Evolutionary conservation across 2,113 vertebrate species (phyloP).

Genomic region (Myodes glareolus): DNA sequence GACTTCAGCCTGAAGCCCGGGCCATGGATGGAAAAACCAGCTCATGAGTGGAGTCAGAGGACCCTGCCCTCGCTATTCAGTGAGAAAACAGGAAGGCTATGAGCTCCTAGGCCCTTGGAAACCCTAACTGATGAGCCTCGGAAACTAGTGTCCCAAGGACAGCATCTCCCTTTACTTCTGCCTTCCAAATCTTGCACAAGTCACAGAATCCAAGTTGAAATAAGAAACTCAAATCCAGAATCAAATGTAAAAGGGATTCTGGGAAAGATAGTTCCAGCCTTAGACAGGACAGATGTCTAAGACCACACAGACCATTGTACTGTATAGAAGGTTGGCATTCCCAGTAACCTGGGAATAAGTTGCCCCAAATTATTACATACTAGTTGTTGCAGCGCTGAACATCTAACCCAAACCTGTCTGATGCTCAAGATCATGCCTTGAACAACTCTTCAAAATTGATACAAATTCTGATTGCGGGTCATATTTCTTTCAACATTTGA

Average conservation of each 20-base stretch:
- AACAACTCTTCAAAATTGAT: conserved; percentile 57
- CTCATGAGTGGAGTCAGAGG: neutral
- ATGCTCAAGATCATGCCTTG: neutral
- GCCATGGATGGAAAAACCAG: neutral
- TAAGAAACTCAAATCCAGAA: neutral
- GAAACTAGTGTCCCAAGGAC: neutral
- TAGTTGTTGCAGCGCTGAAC: neutral
- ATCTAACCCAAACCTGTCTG: neutral
- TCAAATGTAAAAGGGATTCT: neutral
- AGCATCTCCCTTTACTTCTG: neutral
- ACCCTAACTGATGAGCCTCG: neutral
- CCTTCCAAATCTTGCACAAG: neutral
- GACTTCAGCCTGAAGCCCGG: neutral
- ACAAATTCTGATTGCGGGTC: conserved; percentile 57
- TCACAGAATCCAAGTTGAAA: neutral
- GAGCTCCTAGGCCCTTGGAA: neutral
- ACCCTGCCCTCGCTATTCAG: neutral
- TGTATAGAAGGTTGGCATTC: neutral
- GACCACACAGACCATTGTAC: neutral
- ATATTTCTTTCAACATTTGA: conserved; percentile 47
- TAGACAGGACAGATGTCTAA: no score
- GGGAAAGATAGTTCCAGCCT: neutral
- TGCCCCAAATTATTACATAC: neutral
- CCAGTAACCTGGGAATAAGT: neutral
- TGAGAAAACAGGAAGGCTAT: neutral